Percentiles rank a stretch among this genome's conserved stretches.
Conservation (phyloP, 37 sponge, comb jelly and placozoan genomes). For the Crambe crambe region DNA sequence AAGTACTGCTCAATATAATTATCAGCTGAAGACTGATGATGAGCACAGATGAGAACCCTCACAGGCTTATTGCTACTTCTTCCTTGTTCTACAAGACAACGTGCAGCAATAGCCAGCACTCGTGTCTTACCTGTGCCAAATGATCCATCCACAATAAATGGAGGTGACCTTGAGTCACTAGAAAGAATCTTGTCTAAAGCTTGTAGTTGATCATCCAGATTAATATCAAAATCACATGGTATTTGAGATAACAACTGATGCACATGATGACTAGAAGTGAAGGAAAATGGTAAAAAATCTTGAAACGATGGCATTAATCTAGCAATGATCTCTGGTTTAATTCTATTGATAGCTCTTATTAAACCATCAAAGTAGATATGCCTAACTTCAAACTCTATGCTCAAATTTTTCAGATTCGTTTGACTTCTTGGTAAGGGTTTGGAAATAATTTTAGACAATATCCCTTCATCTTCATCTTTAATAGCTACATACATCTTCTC, state of each 20-base stretch:
- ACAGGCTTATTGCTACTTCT: background rate
- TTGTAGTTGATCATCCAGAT: constrained; percentile 19
- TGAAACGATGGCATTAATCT: constrained; percentile 28
- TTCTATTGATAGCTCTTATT: constrained; percentile 24
- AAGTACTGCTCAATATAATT: constrained; percentile 52
- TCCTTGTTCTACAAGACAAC: constrained; percentile 2
- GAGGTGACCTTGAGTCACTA: constrained; percentile 25
- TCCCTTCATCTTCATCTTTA: too few relatives aligned
- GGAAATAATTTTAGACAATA: background rate
- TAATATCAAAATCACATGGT: background rate
- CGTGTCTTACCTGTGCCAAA: constrained; percentile 85
- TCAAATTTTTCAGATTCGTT: background rate
- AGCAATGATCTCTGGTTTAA: constrained; percentile 18
- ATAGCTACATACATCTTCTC: constrained; percentile 26
- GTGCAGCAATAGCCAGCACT: constrained; percentile 47
- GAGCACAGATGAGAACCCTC: constrained; percentile 66
- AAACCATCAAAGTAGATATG: constrained; percentile 60
- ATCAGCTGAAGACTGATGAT: constrained; percentile 68
- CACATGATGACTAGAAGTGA: background rate
- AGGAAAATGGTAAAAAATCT: background rate
- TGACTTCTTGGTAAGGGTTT: background rate
- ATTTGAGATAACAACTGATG: background rate
- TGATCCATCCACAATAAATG: constrained; percentile 60
- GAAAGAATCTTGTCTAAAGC: constrained; percentile 26
- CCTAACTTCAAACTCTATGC: constrained; percentile 57